These are phyloP conservation scores for Rhinoraja longicauda DNA, from an alignment of 2,797 vertebrate genomes.

Conservation along the genomic window DNA sequence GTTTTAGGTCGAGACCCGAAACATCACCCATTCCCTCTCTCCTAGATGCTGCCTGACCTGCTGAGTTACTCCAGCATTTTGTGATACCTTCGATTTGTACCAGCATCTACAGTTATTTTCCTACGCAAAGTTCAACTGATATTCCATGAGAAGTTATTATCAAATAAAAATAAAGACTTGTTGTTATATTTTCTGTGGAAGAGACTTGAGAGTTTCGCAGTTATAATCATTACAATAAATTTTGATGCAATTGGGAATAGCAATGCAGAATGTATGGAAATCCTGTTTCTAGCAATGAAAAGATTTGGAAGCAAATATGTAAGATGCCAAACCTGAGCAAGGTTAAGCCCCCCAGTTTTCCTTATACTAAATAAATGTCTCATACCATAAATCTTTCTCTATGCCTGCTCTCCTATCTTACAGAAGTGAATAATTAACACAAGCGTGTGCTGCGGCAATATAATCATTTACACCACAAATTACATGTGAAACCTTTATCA, in stretches of 20 bases:
- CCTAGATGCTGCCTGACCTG: no score
- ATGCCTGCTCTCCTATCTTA: background rate
- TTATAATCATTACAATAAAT: background rate
- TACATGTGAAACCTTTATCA: background rate
- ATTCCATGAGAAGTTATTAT: background rate
- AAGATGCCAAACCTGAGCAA: background rate
- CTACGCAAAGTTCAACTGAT: background rate
- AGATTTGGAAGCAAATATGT: background rate
- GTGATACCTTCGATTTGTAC: no score
- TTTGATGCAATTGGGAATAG: background rate
- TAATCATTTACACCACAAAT: background rate
- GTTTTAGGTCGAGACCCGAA: no score
- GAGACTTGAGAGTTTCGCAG: background rate
- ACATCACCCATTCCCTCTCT: no score
- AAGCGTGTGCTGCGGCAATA: background rate
- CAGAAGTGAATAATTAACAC: background rate
- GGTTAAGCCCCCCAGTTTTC: background rate
- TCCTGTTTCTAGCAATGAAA: background rate
- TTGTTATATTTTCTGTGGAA: background rate
- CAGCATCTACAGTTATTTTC: no score
- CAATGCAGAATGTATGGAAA: background rate
- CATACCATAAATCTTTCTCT: background rate
- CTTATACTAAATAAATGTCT: background rate
- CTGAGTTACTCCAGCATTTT: no score
- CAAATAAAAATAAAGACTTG: background rate